phyloP scores from a whole-genome alignment of 2,888 invertebrate genomes.

The Azorinus chamasolen region DNA sequence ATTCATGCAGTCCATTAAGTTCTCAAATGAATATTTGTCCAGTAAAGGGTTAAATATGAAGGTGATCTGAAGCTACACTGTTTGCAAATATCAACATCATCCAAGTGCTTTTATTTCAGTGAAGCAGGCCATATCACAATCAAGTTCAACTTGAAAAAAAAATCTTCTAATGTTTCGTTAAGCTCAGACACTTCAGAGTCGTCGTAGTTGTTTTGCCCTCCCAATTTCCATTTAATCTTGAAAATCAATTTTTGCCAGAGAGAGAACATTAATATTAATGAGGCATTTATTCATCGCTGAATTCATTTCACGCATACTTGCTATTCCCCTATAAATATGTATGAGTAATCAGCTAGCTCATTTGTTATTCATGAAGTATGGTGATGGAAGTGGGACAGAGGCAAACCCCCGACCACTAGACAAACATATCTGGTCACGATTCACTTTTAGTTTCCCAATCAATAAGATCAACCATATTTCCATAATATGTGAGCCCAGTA shows the following conservation, averaged over 20 bases:
- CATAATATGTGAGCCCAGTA: no score
- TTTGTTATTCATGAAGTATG: constrained; percentile 23
- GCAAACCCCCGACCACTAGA: neutral
- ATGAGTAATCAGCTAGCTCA: constrained; percentile 24
- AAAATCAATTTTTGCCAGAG: constrained; percentile 23
- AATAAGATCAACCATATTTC: neutral
- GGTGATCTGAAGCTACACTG: no score
- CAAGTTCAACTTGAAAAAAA: no score
- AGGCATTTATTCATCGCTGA: constrained; percentile 36
- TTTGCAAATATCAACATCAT: no score
- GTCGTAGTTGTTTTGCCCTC: neutral
- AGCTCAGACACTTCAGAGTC: constrained; percentile 1
- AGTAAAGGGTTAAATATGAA: no score
- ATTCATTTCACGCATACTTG: constrained; percentile 35
- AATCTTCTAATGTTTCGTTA: no score
- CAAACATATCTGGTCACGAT: neutral
- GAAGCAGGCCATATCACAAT: no score
- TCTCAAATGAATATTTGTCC: no score
- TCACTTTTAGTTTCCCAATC: neutral
- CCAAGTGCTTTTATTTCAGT: no score
- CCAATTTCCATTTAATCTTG: constrained; percentile 47
- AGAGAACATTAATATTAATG: constrained; percentile 58
- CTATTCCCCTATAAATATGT: constrained; percentile 54
- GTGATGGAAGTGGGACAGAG: no score
- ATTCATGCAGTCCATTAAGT: no score